Conservation (phyloP, 92 coral and sea anemone species). For the Hydrozoanthus gracilis region DNA sequence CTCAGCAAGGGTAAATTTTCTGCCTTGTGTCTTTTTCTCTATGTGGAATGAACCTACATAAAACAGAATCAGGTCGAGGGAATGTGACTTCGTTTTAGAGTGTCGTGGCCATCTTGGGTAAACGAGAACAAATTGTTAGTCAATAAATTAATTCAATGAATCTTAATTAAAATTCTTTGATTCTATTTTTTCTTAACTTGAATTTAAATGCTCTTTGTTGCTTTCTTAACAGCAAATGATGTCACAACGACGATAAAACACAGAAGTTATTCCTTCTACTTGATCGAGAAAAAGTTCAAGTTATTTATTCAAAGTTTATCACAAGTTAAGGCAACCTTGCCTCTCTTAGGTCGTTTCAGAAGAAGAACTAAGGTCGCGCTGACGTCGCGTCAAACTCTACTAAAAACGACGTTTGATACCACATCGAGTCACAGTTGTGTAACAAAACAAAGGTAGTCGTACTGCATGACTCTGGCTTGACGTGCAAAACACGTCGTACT, state of each 20-base stretch:
- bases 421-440: no score
- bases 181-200: not conserved
- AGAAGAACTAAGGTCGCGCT: not conserved
- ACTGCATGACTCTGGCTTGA: no score
- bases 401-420: no score
- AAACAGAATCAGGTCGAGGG: not conserved
- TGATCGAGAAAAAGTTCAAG: not conserved
- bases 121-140: no score
- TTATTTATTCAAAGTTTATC: slow-evolving; percentile 7
- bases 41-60: not conserved
- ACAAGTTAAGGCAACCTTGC: not conserved
- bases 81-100: not conserved
- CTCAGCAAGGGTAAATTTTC: slow-evolving; percentile 64
- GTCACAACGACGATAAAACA: not conserved
- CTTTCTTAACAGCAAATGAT: not conserved
- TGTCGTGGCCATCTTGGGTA: no score
- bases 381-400: not conserved
- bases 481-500: no score
- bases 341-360: not conserved
- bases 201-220: not conserved
- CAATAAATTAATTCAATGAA: no score
- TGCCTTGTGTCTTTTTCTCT: no score
- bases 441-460: no score
- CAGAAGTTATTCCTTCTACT: no score
- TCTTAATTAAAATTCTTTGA: not conserved